Percentiles rank a stretch among this genome's conserved stretches.
Evolutionary conservation across 1,140 invertebrate species (phyloP).

Genomic region (Papilio helenus): DNA sequence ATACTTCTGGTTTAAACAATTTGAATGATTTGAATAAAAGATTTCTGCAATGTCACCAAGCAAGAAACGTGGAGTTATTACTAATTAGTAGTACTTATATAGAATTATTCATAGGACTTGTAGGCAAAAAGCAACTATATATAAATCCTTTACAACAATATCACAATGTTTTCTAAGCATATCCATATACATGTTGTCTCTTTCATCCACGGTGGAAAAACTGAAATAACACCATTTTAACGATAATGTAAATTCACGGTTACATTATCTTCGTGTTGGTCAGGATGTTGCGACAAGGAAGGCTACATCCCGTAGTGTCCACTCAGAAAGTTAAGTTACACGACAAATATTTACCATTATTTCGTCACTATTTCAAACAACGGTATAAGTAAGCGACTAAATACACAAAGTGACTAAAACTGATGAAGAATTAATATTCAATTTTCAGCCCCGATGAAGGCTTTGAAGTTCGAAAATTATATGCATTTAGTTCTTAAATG

Average conservation of each 20-base stretch:
- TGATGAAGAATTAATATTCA: background rate
- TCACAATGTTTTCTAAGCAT: too few species aligned
- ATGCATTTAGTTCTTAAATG: too few species aligned
- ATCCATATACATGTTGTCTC: too few species aligned
- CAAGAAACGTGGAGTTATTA: background rate
- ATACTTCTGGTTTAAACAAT: too few species aligned
- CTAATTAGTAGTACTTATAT: background rate
- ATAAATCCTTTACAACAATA: slow-evolving; percentile 17
- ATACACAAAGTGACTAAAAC: background rate
- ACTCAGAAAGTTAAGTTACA: slow-evolving; percentile 13
- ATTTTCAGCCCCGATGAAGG: background rate
- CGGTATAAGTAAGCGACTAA: background rate
- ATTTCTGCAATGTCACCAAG: background rate
- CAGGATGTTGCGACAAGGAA: slow-evolving; percentile 30
- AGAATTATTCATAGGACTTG: background rate
- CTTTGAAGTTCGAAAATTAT: too few species aligned
- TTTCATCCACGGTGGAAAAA: too few species aligned
- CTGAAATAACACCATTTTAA: too few species aligned
- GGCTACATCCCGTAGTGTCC: slow-evolving; percentile 21
- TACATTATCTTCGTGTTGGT: background rate
- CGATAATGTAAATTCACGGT: background rate
- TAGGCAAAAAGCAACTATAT: background rate
- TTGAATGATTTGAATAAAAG: background rate
- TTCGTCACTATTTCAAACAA: slow-evolving; percentile 8
- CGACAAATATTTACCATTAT: slow-evolving; percentile 21